Evolutionary conservation across 2,888 invertebrate species (phyloP).

Genomic region (Eupithecia subumbrata): DNA sequence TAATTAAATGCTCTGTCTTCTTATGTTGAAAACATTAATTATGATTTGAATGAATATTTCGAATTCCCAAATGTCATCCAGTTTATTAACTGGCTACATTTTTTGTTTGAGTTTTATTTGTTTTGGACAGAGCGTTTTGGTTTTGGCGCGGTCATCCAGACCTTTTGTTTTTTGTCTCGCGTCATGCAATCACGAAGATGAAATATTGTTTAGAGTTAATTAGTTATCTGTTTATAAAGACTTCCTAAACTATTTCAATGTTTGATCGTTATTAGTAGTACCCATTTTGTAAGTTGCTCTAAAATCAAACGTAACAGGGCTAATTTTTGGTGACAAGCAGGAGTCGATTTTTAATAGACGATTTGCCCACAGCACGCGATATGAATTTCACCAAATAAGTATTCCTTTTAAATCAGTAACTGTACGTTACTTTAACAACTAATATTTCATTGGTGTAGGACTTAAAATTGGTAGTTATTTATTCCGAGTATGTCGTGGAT

Average conservation of each 20-base stretch:
- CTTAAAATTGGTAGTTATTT: not conserved
- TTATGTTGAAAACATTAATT: conserved; percentile 78
- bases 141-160: conserved; percentile 82
- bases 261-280: conserved; percentile 22
- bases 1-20: conserved; percentile 62
- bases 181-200: conserved; percentile 76
- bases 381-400: not conserved
- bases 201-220: conserved; percentile 83
- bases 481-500: not conserved
- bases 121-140: conserved; percentile 78
- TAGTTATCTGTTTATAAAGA: conserved; percentile 72
- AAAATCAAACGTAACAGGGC: not conserved
- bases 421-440: not conserved
- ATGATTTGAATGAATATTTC: conserved; percentile 80
- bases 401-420: not conserved
- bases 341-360: not conserved
- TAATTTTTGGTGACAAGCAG: not conserved
- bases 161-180: conserved; percentile 80
- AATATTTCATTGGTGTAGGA: not conserved
- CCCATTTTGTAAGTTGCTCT: not conserved
- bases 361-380: not conserved
- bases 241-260: conserved; percentile 62
- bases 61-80: conserved; percentile 84
- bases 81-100: conserved; percentile 83
- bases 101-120: conserved; percentile 81